Evolutionary conservation across 2,888 invertebrate genomes (phyloP), one percentile per base, ranked within the genome.

Genomic region (Morpho helenor): DNA sequence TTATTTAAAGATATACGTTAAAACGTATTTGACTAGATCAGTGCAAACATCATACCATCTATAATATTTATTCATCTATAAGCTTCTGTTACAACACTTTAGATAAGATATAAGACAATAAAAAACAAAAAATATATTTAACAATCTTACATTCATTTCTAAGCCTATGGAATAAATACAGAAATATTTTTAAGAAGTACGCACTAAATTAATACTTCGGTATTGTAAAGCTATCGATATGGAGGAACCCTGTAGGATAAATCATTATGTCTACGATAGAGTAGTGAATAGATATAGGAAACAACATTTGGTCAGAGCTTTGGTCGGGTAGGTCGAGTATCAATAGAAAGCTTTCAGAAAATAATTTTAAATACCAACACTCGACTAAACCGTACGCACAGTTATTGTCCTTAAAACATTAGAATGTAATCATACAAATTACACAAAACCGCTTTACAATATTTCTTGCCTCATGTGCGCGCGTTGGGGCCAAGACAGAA

Each of bases 401-500:
- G 70, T 86, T 86, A 86, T 86, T 84, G 86, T 86, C 87, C 80
- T 77, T 75, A 53, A 64, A 52, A 64, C 47, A 55, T 61, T 51
- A 74, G 43, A 65, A 72, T 65, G 68, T 75, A 78, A 74, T 75
- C 43, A 49, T 50, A 50, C 57, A 52, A 55, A 16, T 16, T 16
- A 16, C 16, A 16, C 50, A 4, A 76, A 81, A 81, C 80, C 82
- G 79, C 82, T 81, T 84, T 86, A 86, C 80, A 87, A 84, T 77
- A 80, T 79, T 70, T 85, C 84, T 65, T 83, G 77, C 69, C 76
- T 79, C 7, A 62, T 72, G 60, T 77, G 72, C 53, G 73, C 63
- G 58, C 77, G 79, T 65, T 84, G 86, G 42, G 92, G 92, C 93
- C 93, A 93, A 31, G 92, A 91, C 49, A 93, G 83, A 46, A 93